Evolutionary conservation across 2,888 invertebrate species (phyloP), one percentile per base, ranked within the genome.

Genomic region (Amiota mariae): DNA sequence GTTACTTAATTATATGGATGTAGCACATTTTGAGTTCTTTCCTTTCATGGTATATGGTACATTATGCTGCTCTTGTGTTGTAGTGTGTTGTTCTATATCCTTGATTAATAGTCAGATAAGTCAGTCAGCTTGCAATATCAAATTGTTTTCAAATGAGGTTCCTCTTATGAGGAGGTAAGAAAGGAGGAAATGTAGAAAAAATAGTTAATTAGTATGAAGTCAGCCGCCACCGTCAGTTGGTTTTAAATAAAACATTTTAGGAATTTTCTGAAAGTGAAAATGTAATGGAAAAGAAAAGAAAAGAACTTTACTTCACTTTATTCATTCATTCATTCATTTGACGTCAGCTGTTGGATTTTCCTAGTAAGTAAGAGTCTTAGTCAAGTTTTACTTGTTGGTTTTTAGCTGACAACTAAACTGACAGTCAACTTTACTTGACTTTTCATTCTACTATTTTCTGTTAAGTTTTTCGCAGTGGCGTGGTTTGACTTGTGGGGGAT

Each of bases 361-460:
- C 36, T 51, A 51, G 54, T n/a, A 51, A 51, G 36, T 36, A 51
- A 8, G 3, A 51, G 59, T 59, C 15, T 15, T 59, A 59, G 59
- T 8, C 59, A 18, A 15, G 11, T 18, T 15, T 20, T 15, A 20
- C 59, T 20, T 59, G 59, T 47, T 66, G 51, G 67, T 18, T 24
- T 67, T 68, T 51, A 68, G 67, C 51, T 68, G 67, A 68, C 67
- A 68, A 54, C 67, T 51, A 12, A 68, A 68, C 67, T 68, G 67
- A 68, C 67, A 61, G 46, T 46, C 63, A 46, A 54, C 67, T 49
- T 68, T 54, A 36, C 67, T 54, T 59, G 4, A 20, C 59, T 20
- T 59, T 59, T 36, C 36, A 36, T 36, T 59, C 20, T 59, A 15
- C 59, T 20, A 9, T 15, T 8, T 59, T 18, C 10, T 59, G 15